A percentile compares a stretch with the other conserved stretches of the same genome.
These are phyloP conservation scores for Sminthopsis crassicaudata DNA, from an alignment of 2,113 vertebrate genomes.

Conservation along the genomic window DNA sequence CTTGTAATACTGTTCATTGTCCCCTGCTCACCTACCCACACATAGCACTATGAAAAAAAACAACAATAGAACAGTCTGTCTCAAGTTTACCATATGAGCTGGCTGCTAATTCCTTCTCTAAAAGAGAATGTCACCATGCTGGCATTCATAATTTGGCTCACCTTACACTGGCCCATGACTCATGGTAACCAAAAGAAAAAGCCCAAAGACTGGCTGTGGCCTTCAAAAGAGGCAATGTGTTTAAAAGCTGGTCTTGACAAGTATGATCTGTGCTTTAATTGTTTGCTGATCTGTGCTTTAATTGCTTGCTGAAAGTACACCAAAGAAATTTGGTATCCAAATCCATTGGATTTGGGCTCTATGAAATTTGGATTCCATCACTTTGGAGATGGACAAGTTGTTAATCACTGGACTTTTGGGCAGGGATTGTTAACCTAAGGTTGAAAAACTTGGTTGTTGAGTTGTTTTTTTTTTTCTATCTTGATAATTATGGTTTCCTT, in stretches of 20 bases:
- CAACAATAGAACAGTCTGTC: not conserved
- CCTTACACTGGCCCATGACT: not conserved
- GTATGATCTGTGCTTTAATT: not conserved
- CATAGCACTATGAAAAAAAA: not conserved
- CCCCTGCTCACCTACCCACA: not conserved
- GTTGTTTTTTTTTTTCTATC: not conserved
- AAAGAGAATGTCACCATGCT: not conserved
- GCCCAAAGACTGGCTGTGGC: not conserved
- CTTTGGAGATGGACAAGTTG: not conserved
- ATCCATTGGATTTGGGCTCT: not conserved
- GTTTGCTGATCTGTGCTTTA: not conserved
- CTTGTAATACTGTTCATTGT: not conserved
- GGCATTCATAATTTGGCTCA: not conserved
- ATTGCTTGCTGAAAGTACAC: not conserved
- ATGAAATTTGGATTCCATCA: not conserved
- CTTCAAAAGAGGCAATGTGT: not conserved
- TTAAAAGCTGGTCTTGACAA: not conserved
- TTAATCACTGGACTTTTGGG: not conserved
- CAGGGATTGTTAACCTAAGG: not conserved
- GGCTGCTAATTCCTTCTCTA: not conserved
- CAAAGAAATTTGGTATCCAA: not conserved
- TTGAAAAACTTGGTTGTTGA: not conserved
- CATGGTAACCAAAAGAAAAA: not conserved
- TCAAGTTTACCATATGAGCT: not conserved
- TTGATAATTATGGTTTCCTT: not conserved